phyloP scores from a whole-genome alignment of 2,888 invertebrate species.

The Epicampocera succincta region DNA sequence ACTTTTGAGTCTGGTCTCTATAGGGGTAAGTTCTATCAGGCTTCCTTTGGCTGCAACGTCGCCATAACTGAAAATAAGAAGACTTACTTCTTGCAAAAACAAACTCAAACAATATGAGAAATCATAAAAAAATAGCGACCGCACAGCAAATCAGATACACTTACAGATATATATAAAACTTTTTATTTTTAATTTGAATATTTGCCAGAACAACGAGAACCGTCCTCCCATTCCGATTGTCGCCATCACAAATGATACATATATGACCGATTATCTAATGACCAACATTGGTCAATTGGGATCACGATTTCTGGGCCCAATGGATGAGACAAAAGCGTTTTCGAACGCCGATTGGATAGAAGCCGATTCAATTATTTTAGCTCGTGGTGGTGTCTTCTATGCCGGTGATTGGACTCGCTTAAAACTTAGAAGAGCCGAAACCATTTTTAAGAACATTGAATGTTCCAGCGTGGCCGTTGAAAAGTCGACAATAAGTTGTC shows the following conservation, averaged over 20 bases:
- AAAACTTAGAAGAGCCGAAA: slow-evolving; percentile 72
- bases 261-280: slow-evolving; percentile 76
- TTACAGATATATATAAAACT: no score
- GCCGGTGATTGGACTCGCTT: slow-evolving; percentile 80
- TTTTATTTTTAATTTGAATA: no score
- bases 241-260: slow-evolving; percentile 76
- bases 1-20: slow-evolving; percentile 81
- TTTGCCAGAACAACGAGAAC: slow-evolving; percentile 71
- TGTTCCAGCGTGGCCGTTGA: slow-evolving; percentile 73
- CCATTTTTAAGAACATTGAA: slow-evolving; percentile 76
- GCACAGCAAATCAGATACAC: no score
- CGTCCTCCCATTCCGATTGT: slow-evolving; percentile 78
- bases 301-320: slow-evolving; percentile 77
- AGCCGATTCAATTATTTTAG: slow-evolving; percentile 79
- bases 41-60: not conserved
- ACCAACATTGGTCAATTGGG: slow-evolving; percentile 76
- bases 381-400: slow-evolving; percentile 80
- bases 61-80: no score
- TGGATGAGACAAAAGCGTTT: slow-evolving; percentile 74
- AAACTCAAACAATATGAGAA: no score
- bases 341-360: slow-evolving; percentile 74
- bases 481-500: slow-evolving; percentile 69
- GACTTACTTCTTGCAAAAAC: no score
- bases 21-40: slow-evolving; percentile 76
- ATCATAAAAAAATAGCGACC: no score